A percentile compares a stretch with the other conserved stretches of the same genome.
phyloP scores from a whole-genome alignment of 2,797 vertebrate species.

The Melanotaenia nigrans region DNA sequence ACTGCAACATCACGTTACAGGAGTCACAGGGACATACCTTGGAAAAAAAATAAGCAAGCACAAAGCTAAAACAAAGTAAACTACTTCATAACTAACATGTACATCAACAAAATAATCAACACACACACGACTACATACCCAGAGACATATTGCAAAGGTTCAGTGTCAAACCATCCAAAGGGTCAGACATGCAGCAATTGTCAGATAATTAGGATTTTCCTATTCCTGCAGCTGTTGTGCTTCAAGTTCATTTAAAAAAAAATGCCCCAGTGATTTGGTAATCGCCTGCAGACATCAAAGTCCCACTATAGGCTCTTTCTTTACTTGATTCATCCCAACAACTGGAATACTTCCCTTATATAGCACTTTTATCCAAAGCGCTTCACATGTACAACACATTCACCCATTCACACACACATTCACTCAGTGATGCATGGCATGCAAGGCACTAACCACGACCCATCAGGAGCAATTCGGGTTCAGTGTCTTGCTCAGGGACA shows the following conservation, averaged over 20 bases:
- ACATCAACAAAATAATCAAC: neutral
- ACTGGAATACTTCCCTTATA: too few species aligned
- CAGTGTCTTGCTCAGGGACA: too few species aligned
- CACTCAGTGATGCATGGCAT: too few species aligned
- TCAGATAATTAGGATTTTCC: slow-evolving; percentile 24
- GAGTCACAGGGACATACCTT: slow-evolving; percentile 3
- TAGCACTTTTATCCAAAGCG: too few species aligned
- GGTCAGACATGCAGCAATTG: slow-evolving; percentile 3
- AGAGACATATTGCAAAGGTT: neutral
- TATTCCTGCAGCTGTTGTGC: slow-evolving; percentile 11
- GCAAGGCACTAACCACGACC: too few species aligned
- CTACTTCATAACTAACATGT: neutral
- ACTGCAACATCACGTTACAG: neutral
- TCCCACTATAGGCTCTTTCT: neutral
- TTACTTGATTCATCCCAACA: neutral
- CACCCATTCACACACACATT: too few species aligned
- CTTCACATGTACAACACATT: too few species aligned
- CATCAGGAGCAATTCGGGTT: too few species aligned
- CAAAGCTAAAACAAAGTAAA: neutral
- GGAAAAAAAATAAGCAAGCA: slow-evolving; percentile 1
- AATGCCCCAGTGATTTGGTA: slow-evolving; percentile 13
- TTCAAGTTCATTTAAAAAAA: slow-evolving; percentile 38
- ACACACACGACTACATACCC: neutral
- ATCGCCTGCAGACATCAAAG: neutral
- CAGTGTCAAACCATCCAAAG: neutral